These are phyloP conservation scores for Betta splendens DNA, from an alignment of 2,797 vertebrate genomes.

Conservation along the genomic window DNA sequence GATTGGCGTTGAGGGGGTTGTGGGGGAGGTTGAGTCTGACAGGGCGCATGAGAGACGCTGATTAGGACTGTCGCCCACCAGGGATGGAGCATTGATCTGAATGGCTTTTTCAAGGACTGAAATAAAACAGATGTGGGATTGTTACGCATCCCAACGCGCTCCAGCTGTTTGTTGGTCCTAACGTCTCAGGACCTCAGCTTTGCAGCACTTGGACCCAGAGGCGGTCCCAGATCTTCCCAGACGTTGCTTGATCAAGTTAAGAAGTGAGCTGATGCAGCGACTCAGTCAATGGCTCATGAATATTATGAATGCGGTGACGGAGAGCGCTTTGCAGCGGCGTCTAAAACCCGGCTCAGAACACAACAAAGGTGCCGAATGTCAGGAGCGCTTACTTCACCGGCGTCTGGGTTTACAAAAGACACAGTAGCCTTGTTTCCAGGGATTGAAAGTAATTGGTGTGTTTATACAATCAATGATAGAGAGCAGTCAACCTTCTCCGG, in stretches of 20 bases:
- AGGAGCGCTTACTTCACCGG: conserved; percentile 41
- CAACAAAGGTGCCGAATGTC: conserved; percentile 33
- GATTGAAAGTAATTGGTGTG: conserved; percentile 69
- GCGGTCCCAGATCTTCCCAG: neutral
- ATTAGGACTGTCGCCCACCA: conserved; percentile 48
- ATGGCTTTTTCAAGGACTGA: conserved; percentile 47
- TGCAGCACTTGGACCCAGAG: too few species aligned
- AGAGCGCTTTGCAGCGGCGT: conserved; percentile 18
- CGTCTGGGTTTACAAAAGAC: conserved; percentile 39
- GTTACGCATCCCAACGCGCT: conserved; percentile 17
- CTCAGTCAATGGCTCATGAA: conserved; percentile 38
- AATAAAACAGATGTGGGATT: conserved; percentile 43
- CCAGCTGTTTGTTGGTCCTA: conserved; percentile 11
- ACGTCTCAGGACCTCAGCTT: too few species aligned
- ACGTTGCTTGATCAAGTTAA: conserved; percentile 48
- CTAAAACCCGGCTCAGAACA: conserved; percentile 17
- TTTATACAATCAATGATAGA: conserved; percentile 70
- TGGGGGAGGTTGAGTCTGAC: conserved; percentile 18
- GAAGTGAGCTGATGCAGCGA: conserved; percentile 21
- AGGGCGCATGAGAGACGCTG: conserved; percentile 38
- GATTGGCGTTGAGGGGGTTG: conserved; percentile 19
- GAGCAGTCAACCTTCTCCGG: conserved; percentile 58
- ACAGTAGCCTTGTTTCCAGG: conserved; percentile 53
- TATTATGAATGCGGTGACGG: conserved; percentile 40
- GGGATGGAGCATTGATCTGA: conserved; percentile 49